Evolutionary conservation across 2,888 invertebrate species (phyloP), one percentile per base, ranked within the genome.

Genomic region (Athalia cordata): DNA sequence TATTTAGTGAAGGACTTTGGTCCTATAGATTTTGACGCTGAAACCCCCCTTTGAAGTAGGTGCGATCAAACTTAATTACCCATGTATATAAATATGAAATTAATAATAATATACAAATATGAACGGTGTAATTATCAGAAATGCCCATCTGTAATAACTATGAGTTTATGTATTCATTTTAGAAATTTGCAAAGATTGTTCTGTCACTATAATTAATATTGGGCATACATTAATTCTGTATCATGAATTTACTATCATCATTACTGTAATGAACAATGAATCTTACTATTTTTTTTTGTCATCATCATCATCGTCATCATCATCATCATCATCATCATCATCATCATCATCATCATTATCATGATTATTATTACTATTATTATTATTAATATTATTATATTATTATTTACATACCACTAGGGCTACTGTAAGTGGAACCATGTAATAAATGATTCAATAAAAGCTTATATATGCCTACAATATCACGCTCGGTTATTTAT

Each of bases 371-470:
- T 86, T 87, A 86, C 84, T 81, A 85, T 87, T 86, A 87, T 84
- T 84, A 84, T 62, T 50, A 52, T 49, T 59, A 72, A 62, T 62
- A 79, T 81, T 67, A 86, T 86, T 87, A 86, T 87, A 86, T 86
- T 84, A 84, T 84, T 83, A 85, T 84, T 87, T 86, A 86, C 87
- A 81, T 75, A 75, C 29, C 81, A 86, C 85, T 87, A 87, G 87
- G 86, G 85, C 86, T 87, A 86, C 86, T 89, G 89, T 90, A 90
- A 89, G 89, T 89, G 89, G 88, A 88, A 88, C 87, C 85, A 87
- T 89, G 89, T 90, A 89, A 90, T 88, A 89, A 89, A 89, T 86
- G 87, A 86, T 88, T 89, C 85, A 90, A 90, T 89, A 89, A 90
- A 89, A 86, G 89, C 89, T 89, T 89, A 86, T 82, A 82, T 86